Percentiles rank a stretch among this genome's conserved stretches.
Evolutionary conservation across 2,888 invertebrate species (phyloP).

Genomic region (Cephus runcator): DNA sequence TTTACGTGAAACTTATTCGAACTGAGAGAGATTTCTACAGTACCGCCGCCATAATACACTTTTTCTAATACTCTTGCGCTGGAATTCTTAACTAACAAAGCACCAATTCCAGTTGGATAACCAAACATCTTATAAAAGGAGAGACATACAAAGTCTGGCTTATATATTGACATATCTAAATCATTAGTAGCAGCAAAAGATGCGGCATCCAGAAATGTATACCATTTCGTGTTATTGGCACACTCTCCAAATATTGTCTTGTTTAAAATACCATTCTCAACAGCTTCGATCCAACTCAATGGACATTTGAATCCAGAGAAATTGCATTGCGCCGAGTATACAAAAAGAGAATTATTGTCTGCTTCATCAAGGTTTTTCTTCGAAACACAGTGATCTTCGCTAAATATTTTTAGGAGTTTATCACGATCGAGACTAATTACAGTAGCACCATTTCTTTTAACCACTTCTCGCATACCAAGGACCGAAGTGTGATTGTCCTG

Average conservation of each 20-base stretch:
- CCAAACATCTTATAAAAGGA: constrained; percentile 99
- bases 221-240: constrained; percentile 72
- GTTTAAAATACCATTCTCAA: constrained; percentile 72
- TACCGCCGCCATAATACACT: constrained; percentile 93
- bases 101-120: constrained; percentile 95
- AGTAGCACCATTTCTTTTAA: constrained; percentile 69
- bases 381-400: constrained; percentile 55
- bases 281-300: constrained; percentile 74
- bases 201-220: constrained; percentile 88
- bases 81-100: constrained; percentile 80
- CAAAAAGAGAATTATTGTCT: constrained; percentile 74
- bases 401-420: constrained; percentile 68
- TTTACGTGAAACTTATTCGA: constrained; percentile 78
- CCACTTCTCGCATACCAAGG: constrained; percentile 87
- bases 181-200: constrained; percentile 80
- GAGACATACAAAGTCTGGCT: constrained; percentile 90
- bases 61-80: constrained; percentile 73
- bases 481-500: constrained; percentile 97
- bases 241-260: constrained; percentile 58
- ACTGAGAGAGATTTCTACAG: constrained; percentile 86
- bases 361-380: constrained; percentile 15
- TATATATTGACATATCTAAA: constrained; percentile 76
- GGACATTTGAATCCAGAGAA: constrained; percentile 94
- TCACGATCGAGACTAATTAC: constrained; percentile 71
- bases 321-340: constrained; percentile 93